Base-by-base conservation (phyloP, 2,888 invertebrate genomes). In the Nysson spinosus region DNA sequence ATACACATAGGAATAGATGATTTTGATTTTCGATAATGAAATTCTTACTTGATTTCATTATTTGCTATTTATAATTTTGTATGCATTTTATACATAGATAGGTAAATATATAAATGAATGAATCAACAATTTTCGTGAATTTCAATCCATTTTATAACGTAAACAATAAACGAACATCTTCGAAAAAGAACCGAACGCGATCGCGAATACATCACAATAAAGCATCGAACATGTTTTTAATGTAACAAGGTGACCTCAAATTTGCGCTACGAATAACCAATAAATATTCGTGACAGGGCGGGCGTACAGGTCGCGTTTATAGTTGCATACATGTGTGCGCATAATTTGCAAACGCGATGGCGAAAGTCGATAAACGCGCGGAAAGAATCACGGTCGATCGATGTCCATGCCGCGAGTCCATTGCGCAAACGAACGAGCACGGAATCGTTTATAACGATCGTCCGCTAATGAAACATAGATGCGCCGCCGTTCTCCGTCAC, bases 211-310 rank as follows among this genome's bases (percentile, higher is more conserved):
- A n/a, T n/a, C n/a, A n/a, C n/a, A n/a, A n/a, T n/a, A n/a, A n/a
- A n/a, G n/a, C n/a, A n/a, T n/a, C n/a, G n/a, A n/a, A n/a, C n/a
- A n/a, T n/a, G n/a, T n/a, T n/a, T n/a, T n/a, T n/a, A n/a, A n/a
- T n/a, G n/a, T n/a, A n/a, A n/a, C n/a, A n/a, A n/a, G 64, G 51
- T 44, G 52, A 67, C 66, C 66, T 67, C 65, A 58, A 34, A 49
- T 52, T 43, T 65, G 28, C 30, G 47, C 52, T 44, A 66, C 49
- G 60, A 60, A 67, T 40, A 65, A 60, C 49, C 43, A 19, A 20
- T 39, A 51, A 50, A 50, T 37, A 28, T 34, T 56, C 39, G 55
- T 34, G 55, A 50, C 44, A n/a, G n/a, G 43, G 44, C 40, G 64
- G 49, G 42, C 39, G 49, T 56, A 51, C 64, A 64, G 39, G 66